phyloP scores from a whole-genome alignment of 2,888 invertebrate species.

The Monochamus alternatus region DNA sequence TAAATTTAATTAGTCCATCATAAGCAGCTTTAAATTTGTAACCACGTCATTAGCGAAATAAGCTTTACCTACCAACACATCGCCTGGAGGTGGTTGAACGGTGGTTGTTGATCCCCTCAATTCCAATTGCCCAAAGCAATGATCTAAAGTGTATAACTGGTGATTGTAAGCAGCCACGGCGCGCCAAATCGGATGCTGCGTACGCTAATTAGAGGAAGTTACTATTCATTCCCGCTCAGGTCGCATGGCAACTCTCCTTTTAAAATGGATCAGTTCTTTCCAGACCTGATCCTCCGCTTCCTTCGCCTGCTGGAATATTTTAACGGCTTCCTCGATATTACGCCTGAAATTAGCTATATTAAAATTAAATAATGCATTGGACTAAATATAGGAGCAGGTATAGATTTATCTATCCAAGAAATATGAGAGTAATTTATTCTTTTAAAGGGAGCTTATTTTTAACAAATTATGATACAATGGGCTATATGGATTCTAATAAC shows the following conservation, averaged over 20 bases:
- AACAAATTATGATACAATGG: too few relatives aligned
- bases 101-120: conserved; percentile 45
- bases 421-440: too few relatives aligned
- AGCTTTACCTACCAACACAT: conserved; percentile 40
- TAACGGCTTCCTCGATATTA: conserved; percentile 27
- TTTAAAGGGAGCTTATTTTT: too few relatives aligned
- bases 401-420: background rate
- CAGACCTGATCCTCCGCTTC: conserved; percentile 32
- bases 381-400: background rate
- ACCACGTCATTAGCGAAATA: conserved; percentile 57
- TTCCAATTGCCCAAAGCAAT: conserved; percentile 58
- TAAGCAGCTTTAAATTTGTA: conserved; percentile 52
- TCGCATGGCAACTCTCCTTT: conserved; percentile 62
- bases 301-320: conserved; percentile 29
- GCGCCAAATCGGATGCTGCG: conserved; percentile 66
- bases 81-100: conserved; percentile 40
- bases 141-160: conserved; percentile 63
- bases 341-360: conserved; percentile 7
- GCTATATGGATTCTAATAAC: too few relatives aligned
- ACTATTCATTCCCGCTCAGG: conserved; percentile 61
- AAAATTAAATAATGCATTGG: conserved; percentile 12
- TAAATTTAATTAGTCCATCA: conserved; percentile 43
- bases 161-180: conserved; percentile 62
- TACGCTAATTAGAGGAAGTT: conserved; percentile 66
- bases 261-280: conserved; percentile 36